Percentiles rank a stretch among this genome's conserved stretches.
Evolutionary conservation across 2,797 vertebrate genomes (phyloP).

Genomic region (Artibeus lituratus): DNA sequence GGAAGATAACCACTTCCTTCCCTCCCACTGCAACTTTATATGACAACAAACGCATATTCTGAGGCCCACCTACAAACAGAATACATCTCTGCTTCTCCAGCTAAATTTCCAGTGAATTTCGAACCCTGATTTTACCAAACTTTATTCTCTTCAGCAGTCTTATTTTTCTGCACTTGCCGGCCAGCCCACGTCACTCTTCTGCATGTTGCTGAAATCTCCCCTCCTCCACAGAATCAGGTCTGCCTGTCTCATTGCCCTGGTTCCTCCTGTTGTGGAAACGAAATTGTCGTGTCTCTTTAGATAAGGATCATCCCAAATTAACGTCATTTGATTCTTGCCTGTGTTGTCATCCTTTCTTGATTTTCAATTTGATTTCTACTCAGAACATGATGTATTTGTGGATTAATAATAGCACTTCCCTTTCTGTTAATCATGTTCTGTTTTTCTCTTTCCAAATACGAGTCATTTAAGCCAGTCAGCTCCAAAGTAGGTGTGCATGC

Average conservation of each 20-base stretch:
- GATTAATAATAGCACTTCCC: not conserved
- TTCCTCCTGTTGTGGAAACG: not conserved
- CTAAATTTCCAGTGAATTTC: not conserved
- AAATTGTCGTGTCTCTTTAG: not conserved
- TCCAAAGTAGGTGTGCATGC: not conserved
- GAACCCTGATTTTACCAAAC: not conserved
- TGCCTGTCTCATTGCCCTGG: not conserved
- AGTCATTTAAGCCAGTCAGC: not conserved
- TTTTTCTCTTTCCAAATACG: slow-evolving; percentile 12
- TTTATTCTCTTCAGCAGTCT: not conserved
- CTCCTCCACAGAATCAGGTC: not conserved
- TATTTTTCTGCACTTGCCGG: not conserved
- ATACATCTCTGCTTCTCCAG: not conserved
- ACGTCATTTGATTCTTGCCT: not conserved
- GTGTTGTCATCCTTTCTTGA: slow-evolving; percentile 1
- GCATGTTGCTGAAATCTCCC: rapidly evolving
- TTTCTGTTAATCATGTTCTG: slow-evolving; percentile 14
- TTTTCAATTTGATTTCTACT: slow-evolving; percentile 40
- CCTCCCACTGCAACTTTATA: not conserved
- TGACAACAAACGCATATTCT: not conserved
- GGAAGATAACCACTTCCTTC: not conserved
- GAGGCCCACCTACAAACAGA: not conserved
- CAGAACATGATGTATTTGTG: not conserved
- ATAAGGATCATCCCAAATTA: slow-evolving; percentile 37
- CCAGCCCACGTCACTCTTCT: rapidly evolving